Evolutionary conservation across 2,888 invertebrate genomes (phyloP).

Genomic region (Idaea straminata): DNA sequence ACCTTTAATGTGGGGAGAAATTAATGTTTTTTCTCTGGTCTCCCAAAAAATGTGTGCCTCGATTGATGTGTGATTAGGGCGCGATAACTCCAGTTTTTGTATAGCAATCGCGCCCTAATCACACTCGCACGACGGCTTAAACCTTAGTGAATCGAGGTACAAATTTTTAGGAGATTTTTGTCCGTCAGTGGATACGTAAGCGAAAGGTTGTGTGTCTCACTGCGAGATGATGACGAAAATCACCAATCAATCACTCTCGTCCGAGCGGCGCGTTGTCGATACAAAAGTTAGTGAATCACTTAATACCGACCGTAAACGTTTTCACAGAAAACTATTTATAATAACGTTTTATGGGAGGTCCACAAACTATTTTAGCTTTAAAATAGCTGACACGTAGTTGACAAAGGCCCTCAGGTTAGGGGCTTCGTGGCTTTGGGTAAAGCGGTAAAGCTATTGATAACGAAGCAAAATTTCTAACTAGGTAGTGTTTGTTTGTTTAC

Average conservation of each 20-base stretch:
- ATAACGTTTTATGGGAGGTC: background rate
- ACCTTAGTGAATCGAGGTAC: too few species aligned
- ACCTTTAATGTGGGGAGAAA: too few species aligned
- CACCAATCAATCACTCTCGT: background rate
- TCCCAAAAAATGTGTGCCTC: too few species aligned
- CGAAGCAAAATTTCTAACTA: background rate
- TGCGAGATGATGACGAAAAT: background rate
- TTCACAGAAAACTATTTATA: background rate
- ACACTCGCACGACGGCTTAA: too few species aligned
- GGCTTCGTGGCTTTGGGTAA: background rate
- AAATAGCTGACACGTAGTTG: conserved; percentile 1
- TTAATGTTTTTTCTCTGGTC: too few species aligned
- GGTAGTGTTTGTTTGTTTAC: background rate
- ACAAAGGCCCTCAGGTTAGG: background rate
- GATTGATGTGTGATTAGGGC: too few species aligned
- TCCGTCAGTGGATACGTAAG: too few species aligned
- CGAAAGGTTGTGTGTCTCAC: too few species aligned
- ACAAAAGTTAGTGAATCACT: background rate
- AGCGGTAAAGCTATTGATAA: background rate
- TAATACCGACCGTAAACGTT: background rate
- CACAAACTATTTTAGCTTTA: conserved; percentile 1
- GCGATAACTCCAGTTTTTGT: too few species aligned
- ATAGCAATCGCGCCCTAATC: too few species aligned
- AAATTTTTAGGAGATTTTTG: too few species aligned
- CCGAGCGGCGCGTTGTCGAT: background rate